Base-by-base conservation (phyloP, 2,888 invertebrate genomes). In the Drosophila pseudotalamancana region DNA sequence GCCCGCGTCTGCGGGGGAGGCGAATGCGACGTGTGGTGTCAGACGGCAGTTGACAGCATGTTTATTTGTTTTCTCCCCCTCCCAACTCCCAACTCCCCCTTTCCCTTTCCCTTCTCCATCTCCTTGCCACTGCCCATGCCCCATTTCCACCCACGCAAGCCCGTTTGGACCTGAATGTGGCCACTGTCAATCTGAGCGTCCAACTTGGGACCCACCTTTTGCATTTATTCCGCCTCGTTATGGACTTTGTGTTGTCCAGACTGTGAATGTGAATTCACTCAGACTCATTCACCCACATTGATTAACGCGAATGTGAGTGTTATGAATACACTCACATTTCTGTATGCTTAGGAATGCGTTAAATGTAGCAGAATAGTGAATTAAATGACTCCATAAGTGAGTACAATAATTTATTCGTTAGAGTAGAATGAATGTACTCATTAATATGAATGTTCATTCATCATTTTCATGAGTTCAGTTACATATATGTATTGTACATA, bases 1-100 rank as follows among this genome's bases (percentile, higher is more conserved):
- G 60, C 57, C 59, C 51, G 64, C 31, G 71, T 65, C 65, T 53
- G 23, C 27, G 59, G 59, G 65, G 48, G 21, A 55, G 43, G 49
- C 45, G n/a, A 40, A 12, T 40, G 29, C 37, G 65, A 87, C 79
- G 82, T 85, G 87, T 77, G 87, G 79, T 87, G 87, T 85, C 83
- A 87, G 79, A 73, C 81, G 82, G 76, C 87, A 87, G 87, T 85
- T 85, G 82, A 87, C 87, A 87, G 87, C 83, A 87, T 83, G 82
- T 83, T 83, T 83, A 83, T 83, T 83, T 83, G 87, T 85, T 85
- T 87, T 85, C 61, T 62, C 19, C 14, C 11, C 18, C 42, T 16
- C 21, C 31, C 6, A 2, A 4, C 27, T 5, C 9, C n/a, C 0
- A 25, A 8, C 25, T 25, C 5, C n/a, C 11, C n/a, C 12, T 9